phyloP scores from a whole-genome alignment of 2,113 vertebrate genomes.

The Semnornis frantzii region DNA sequence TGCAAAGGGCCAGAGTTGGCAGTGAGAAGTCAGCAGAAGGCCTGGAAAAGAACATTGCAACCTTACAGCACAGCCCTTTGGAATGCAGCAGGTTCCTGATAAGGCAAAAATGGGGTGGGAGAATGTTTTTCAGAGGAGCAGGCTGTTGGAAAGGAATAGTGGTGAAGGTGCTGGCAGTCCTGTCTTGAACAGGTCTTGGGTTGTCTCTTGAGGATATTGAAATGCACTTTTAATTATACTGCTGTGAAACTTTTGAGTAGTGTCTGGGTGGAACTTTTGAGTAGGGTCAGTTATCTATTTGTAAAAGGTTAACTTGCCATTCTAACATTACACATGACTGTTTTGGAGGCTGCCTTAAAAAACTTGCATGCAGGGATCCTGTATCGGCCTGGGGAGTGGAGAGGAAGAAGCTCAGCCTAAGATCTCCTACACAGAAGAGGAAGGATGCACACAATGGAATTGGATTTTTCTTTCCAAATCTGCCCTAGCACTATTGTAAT shows the following conservation, averaged over 20 bases:
- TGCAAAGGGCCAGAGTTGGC: neutral
- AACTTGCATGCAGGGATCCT: neutral
- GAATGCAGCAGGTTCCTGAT: slow-evolving; percentile 65
- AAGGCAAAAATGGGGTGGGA: slow-evolving; percentile 22
- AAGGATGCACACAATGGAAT: neutral
- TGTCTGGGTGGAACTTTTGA: neutral
- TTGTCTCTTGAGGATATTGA: neutral
- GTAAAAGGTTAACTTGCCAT: neutral
- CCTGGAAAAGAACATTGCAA: slow-evolving; percentile 40
- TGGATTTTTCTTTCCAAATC: neutral
- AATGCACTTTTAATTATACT: neutral
- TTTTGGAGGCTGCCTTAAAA: neutral
- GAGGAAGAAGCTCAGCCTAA: neutral
- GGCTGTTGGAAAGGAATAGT: neutral
- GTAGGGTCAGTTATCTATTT: neutral
- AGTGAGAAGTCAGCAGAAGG: slow-evolving; percentile 37
- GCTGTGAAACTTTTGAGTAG: neutral
- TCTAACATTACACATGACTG: neutral
- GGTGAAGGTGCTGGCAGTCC: neutral
- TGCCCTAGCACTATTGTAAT: neutral
- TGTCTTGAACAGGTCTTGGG: neutral
- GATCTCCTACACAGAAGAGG: neutral
- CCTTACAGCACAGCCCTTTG: slow-evolving; percentile 53
- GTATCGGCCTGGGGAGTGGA: neutral
- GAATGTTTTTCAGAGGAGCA: slow-evolving; percentile 28